Evolutionary conservation across 92 coral and sea anemone species (phyloP), one percentile per base, ranked within the genome.

Genomic region (Bergia sp.): DNA sequence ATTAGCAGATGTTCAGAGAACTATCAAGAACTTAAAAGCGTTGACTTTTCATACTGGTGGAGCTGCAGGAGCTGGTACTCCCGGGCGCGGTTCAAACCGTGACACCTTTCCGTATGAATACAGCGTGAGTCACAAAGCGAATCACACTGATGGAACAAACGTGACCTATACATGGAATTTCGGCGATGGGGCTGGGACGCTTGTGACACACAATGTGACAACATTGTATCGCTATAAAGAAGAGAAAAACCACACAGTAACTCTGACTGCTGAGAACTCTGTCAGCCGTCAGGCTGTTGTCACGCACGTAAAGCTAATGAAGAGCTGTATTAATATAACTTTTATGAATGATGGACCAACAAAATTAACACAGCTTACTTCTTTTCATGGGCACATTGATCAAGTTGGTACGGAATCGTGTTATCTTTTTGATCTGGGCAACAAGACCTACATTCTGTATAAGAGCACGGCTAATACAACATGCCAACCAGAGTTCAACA

Each of bases 371-470:
- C 18, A 40, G 11, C 39, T 80, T 72, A 96, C 96, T 1, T 82
- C 87, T 8, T 89, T 96, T 50, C 39, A 18, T 42, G 74, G 94
- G 2, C 78, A 81, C 23, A 67, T 96, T 58, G 93, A 84, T 15
- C 96, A 96, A 85, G 84, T 80, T 67, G 98, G 98, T 3, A 89
- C 90, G 37, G 90, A 94, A 43, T 87, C 98, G 12, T 96, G 98
- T 74, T 96, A 93, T 79, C 79, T 96, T 6, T 79, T 96, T 16
- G 94, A 92, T 38, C 89, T 96, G 66, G 93, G 96, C 11, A 94
- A 94, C 81, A 89, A 91, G 55, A 96, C 94, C 0, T 90, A 89
- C 73, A 55, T 40, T 29, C 85, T 94, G 23, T 94, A 92, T 89
- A 92, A 89, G 77, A 94, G 93, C 64, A 53, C 89, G 11, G 29